phyloP scores from a whole-genome alignment of 2,888 invertebrate genomes.

The Noctuana brunneofusca region DNA sequence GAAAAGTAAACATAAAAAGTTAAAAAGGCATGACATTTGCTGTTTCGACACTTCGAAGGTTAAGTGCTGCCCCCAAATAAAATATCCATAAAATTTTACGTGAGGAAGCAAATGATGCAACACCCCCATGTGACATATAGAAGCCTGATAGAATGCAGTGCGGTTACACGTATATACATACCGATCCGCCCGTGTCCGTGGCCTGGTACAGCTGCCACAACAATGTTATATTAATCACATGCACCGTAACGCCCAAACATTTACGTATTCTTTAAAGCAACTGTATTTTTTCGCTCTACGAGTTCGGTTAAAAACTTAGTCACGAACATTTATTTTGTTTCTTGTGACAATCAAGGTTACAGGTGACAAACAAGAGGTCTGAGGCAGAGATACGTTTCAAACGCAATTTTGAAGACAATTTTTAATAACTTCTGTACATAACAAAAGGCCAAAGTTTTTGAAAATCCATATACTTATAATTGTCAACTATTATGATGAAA shows the following conservation, averaged over 20 bases:
- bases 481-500: not conserved
- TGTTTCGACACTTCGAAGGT: not conserved
- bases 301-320: not conserved
- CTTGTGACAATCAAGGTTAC: too few relatives aligned
- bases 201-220: conserved; percentile 82
- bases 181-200: conserved; percentile 76
- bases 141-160: conserved; percentile 31
- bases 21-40: too few relatives aligned
- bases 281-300: conserved; percentile 30
- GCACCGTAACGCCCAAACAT: conserved; percentile 50
- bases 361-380: not conserved
- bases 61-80: conserved; percentile 4
- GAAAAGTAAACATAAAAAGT: too few relatives aligned
- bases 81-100: conserved; percentile 32
- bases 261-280: conserved; percentile 34
- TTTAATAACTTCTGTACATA: not conserved
- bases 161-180: conserved; percentile 61
- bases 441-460: conserved; percentile 1
- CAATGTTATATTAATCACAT: conserved; percentile 74
- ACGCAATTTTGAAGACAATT: not conserved
- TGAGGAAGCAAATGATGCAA: conserved; percentile 21
- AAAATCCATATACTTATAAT: not conserved
- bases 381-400: not conserved
- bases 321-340: too few relatives aligned
- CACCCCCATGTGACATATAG: conserved; percentile 25